Base-by-base conservation (phyloP, 2,888 invertebrate genomes). In the Erpobdella octoculata region DNA sequence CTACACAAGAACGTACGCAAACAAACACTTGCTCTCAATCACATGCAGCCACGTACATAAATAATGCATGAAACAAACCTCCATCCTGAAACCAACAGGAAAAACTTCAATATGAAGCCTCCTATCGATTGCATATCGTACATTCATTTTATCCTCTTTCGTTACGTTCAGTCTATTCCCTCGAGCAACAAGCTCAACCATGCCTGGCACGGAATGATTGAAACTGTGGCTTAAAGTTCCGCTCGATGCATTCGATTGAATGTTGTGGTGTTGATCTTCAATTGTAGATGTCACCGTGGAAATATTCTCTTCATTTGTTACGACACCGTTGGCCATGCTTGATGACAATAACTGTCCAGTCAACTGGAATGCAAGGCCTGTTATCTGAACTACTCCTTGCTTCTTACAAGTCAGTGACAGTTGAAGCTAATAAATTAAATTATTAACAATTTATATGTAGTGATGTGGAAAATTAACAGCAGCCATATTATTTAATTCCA, bases 111-210 rank as follows among this genome's bases (percentile, higher is more conserved):
- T 21, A 15, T 33, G 21, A 12, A 69, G 69, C 37, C 69, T 69
- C 33, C 48, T 48, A 37, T 69, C 69, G 2, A 28, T 5, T 18
- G 69, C 53, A 18, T 69, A 58, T 18, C n/a, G 12, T 9, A 58
- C 69, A 9, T 58, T 41, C 31, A 48, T 48, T 15, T 21, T 69
- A 15, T 69, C 53, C 35, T 69, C 69, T 53, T 69, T 69, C 5
- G 31, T 69, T 18, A 58, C 37, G 36, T 69, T 69, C n/a, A 69
- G 58, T n/a, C 69, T 69, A 18, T 46, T 69, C 15, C 69, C 69
- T n/a, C 31, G 31, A 12, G n/a, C 48, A 12, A 15, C n/a, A 15
- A 69, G 46, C 18, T 31, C 18, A 18, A 69, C 33, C 25, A 38
- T 31, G 8, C 48, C 69, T 18, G 69, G 69, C 18, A 69, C 58